Evolutionary conservation across 2,113 vertebrate genomes (phyloP), one percentile per base, ranked within the genome.

Genomic region (Nerophis lumbriciformis): DNA sequence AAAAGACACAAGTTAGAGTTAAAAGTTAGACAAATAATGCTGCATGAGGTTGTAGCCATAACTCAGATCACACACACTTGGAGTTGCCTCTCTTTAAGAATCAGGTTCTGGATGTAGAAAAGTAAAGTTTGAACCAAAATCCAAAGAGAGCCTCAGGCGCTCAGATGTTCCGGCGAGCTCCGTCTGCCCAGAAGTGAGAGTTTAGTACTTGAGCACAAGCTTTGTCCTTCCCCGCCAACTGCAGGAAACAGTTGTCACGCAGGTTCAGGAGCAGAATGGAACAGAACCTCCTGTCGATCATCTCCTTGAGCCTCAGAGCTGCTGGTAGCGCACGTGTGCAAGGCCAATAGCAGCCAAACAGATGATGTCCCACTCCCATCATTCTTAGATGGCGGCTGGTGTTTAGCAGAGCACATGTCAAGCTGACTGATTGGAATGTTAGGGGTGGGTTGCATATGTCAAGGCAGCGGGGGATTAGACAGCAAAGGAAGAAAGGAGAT

Each of bases 21-120:
- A 81, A 59, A 69, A 72, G 69, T 76, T 74, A 72, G 79, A 87
- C 77, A 75, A 69, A 69, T 68, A 71, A 75, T 78, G 69, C 77
- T 38, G 79, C 35, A 76, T 88, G 85, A 90, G 81, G 79, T 89
- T 81, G 88, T 87, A 70, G 76, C 74, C 85, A 78, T 63, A 65
- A 57, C 59, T 75, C 59, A 75, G 71, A 74, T 77, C 75, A 59
- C 50, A 63, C 62, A 69, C 64, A 59, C 78, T 44, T 69, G 72
- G 72, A 64, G 19, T 68, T 37, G 53, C 54, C 55, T 74, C 68
- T 49, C 16, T 59, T 28, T 47, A 16, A 15, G 38, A 44, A 15
- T n/a, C 58, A 48, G 11, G 45, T 28, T 48, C 44, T 48, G 58
- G 8, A 9, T 8, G n/a, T 57, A 9, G 39, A 16, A 15, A 52